Evolutionary conservation across 2,888 invertebrate genomes (phyloP), one percentile per base, ranked within the genome.

Genomic region (Omphaloscelis lunosa): DNA sequence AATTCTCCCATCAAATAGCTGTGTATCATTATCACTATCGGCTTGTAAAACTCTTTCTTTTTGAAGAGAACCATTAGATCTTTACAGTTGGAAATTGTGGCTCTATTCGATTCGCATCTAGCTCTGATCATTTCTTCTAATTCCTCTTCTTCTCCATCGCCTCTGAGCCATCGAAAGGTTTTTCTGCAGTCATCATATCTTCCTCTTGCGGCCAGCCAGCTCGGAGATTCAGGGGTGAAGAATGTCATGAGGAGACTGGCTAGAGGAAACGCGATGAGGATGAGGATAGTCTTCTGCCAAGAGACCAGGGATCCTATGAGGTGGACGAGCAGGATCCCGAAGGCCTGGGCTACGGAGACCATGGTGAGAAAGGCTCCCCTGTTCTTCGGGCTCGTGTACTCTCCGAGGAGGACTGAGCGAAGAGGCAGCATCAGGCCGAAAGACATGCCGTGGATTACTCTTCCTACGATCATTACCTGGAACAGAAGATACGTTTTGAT

Each of bases 281-380:
- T 90, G 4, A 97, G 89, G 1, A 97, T 97, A 4, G 97, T 96
- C 9, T 91, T 92, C 86, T 97, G 95, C 97, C 97, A 98, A 53
- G 94, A 90, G 0, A 97, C 88, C 81, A 97, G 94, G 0, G 97
- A 97, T 0, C 98, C 98, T 15, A 98, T 88, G 0, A 97, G 90
- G 87, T 98, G 98, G 8, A 97, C 97, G 9, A 97, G 87, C 23
- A 98, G 95, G 51, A 98, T 97, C 0, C 98, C 98, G 51, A 96
- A 88, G 0, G 97, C 97, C 74, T 97, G 97, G 0, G 97, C 94
- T 0, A 97, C 92, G 2, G 97, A 97, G 1, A 97, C 95, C 2
- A 96, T 96, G 9, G 97, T 96, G 53, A 97, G 95, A 41, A 98
- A 95, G 0, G 97, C 95, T 0, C 98, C 97, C 56, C 98, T 95